Percentiles rank a stretch among this genome's conserved stretches.
Evolutionary conservation across 2,797 vertebrate species (phyloP).

Genomic region (Hafferia zeledoni): DNA sequence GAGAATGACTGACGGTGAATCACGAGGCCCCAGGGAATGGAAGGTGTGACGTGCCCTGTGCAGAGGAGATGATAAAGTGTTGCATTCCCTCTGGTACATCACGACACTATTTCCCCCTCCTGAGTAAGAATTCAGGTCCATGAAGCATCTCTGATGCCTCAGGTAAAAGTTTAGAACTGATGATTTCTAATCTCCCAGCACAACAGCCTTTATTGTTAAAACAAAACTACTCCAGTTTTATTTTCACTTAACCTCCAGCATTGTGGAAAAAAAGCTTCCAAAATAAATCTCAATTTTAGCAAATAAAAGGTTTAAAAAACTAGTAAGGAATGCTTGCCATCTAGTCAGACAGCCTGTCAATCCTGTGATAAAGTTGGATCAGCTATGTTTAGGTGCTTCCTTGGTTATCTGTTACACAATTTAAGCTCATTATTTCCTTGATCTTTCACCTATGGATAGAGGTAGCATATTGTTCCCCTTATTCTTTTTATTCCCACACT

Average conservation of each 20-base stretch:
- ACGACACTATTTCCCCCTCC: fast-evolving
- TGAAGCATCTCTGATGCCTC: not conserved
- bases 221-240: not conserved
- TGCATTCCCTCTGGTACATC: not conserved
- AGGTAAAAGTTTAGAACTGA: not conserved
- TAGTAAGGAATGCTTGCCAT: not conserved
- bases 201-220: not conserved
- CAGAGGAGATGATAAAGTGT: not conserved
- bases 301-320: not conserved
- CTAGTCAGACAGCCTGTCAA: not conserved
- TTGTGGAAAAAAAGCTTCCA: not conserved
- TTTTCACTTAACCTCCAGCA: not conserved
- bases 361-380: not conserved
- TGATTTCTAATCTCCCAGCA: not conserved
- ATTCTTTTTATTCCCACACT: not conserved
- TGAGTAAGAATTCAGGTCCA: not conserved
- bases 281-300: not conserved
- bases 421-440: not conserved
- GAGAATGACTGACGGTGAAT: not conserved
- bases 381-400: not conserved
- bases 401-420: not conserved
- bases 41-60: not conserved
- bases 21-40: not conserved
- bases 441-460: not conserved
- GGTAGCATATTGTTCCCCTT: not conserved